Evolutionary conservation across 2,888 invertebrate species (phyloP).

Genomic region (Nemurella pictetii): DNA sequence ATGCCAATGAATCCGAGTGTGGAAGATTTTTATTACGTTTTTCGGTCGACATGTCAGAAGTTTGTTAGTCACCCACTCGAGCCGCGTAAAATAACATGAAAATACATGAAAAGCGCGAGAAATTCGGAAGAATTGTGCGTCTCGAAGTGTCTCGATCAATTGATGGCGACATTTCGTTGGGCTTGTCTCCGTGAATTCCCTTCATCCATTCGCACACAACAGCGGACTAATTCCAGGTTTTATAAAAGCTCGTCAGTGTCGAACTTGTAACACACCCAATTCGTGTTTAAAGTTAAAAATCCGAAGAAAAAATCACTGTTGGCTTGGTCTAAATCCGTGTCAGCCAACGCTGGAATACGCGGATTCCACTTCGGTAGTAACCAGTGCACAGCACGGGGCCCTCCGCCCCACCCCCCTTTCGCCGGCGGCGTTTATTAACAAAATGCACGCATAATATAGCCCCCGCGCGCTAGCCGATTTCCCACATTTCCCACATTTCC

Average conservation of each 20-base stretch:
- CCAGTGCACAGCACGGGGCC: too few relatives aligned
- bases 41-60: background rate
- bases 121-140: background rate
- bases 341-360: too few relatives aligned
- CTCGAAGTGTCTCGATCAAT: background rate
- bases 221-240: too few relatives aligned
- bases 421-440: background rate
- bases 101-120: background rate
- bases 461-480: background rate
- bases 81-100: background rate
- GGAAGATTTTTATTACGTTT: constrained; percentile 7
- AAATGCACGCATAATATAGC: background rate
- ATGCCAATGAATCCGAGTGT: background rate
- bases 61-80: background rate
- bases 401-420: background rate
- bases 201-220: too few relatives aligned
- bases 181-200: too few relatives aligned
- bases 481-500: background rate
- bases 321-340: too few relatives aligned
- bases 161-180: background rate
- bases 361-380: too few relatives aligned
- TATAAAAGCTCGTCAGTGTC: too few relatives aligned
- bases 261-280: too few relatives aligned
- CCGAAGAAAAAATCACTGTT: too few relatives aligned
- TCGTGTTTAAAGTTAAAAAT: too few relatives aligned